phyloP scores from a whole-genome alignment of 1,140 invertebrate genomes.

The Pogonus chalceus region DNA sequence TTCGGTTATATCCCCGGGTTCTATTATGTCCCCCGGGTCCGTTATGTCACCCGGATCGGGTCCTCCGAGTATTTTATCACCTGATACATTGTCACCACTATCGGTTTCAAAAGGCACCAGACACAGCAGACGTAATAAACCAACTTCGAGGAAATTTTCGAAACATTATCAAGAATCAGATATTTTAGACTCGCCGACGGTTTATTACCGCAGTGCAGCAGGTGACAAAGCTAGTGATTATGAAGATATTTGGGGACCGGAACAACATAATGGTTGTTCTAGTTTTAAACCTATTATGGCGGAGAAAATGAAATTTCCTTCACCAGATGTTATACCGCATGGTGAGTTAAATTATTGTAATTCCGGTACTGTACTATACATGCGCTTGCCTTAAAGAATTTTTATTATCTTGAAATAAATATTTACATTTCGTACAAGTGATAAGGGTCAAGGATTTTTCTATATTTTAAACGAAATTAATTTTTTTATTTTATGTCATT shows the following conservation, averaged over 20 bases:
- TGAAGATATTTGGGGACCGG: constrained; percentile 83
- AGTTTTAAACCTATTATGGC: constrained; percentile 17
- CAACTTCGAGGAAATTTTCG: constrained; percentile 46
- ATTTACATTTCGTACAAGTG: no score
- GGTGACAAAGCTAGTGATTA: constrained; percentile 91
- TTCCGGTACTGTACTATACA: no score
- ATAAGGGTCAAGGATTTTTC: no score
- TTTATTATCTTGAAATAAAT: no score
- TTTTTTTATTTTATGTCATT: no score
- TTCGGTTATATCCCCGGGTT: constrained; percentile 42
- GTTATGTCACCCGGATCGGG: constrained; percentile 43
- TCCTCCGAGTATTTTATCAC: constrained; percentile 41
- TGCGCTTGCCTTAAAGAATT: no score
- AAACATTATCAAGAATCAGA: constrained; percentile 69
- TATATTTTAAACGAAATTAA: no score
- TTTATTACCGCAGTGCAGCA: constrained; percentile 76
- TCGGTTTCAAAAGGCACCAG: constrained; percentile 26
- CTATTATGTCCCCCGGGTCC: constrained; percentile 26
- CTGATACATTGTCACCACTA: constrained; percentile 30
- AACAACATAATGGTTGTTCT: constrained; percentile 38
- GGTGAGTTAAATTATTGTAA: background rate
- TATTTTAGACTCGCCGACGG: constrained; percentile 68
- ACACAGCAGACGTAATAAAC: constrained; percentile 34
- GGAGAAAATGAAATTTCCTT: constrained; percentile 20
- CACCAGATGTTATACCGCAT: constrained; percentile 31